phyloP scores from a whole-genome alignment of 1,140 invertebrate species.

The Adoxophyes honmai region DNA sequence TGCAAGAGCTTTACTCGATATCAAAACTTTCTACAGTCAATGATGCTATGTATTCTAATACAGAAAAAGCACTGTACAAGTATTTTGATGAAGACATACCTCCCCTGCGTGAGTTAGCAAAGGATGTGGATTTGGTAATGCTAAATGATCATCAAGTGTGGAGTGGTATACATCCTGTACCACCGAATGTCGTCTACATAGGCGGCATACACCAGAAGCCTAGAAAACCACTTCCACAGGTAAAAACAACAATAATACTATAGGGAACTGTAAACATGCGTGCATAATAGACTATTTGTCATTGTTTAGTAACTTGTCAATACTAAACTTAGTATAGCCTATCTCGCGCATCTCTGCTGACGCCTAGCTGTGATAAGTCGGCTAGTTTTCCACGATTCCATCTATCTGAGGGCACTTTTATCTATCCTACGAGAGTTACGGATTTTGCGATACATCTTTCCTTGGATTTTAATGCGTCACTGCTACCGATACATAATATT shows the following conservation, averaged over 20 bases:
- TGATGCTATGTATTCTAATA: conserved; percentile 26
- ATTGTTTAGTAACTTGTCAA: too few relatives aligned
- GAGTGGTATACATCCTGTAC: conserved; percentile 59
- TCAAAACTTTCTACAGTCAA: conserved; percentile 20
- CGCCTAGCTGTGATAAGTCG: too few relatives aligned
- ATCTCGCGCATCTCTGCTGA: too few relatives aligned
- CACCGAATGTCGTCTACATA: conserved; percentile 70
- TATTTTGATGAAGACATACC: conserved; percentile 61
- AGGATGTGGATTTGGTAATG: conserved; percentile 76
- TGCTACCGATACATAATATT: not conserved
- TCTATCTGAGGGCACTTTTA: too few relatives aligned
- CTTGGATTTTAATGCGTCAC: too few relatives aligned
- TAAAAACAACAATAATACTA: conserved; percentile 20
- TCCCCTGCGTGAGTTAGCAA: conserved; percentile 55
- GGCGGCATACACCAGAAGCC: conserved; percentile 71
- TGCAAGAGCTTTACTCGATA: conserved; percentile 31
- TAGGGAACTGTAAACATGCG: too few relatives aligned
- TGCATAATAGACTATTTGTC: too few relatives aligned
- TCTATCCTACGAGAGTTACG: too few relatives aligned
- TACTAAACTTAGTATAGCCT: too few relatives aligned
- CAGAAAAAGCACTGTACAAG: conserved; percentile 26
- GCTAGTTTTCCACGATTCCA: too few relatives aligned
- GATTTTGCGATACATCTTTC: too few relatives aligned
- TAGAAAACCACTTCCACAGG: conserved; percentile 46
- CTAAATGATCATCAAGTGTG: conserved; percentile 72